Percentiles rank a stretch among this genome's conserved stretches.
phyloP scores from a whole-genome alignment of 2,113 vertebrate genomes.

The Peucedramus taeniatus region DNA sequence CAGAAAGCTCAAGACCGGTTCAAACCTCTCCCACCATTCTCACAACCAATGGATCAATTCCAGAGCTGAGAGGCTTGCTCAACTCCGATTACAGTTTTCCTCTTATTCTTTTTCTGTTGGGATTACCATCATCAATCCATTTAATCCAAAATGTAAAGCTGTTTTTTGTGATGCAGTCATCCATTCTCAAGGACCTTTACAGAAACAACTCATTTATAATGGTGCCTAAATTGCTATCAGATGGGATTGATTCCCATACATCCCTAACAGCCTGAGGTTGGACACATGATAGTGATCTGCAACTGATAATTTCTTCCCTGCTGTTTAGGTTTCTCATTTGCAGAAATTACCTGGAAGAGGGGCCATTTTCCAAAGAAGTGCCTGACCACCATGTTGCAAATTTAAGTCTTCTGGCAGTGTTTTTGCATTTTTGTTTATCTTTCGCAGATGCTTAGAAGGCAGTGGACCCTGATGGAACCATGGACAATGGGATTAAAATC shows the following conservation, averaged over 20 bases:
- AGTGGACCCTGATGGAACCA: background rate
- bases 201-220: slow-evolving; percentile 46
- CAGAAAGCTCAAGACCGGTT: background rate
- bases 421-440: background rate
- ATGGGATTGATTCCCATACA: slow-evolving; percentile 30
- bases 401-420: background rate
- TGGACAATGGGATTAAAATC: background rate
- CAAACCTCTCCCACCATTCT: background rate
- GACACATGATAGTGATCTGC: slow-evolving; percentile 3
- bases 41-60: background rate
- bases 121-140: slow-evolving; percentile 37
- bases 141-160: slow-evolving; percentile 56
- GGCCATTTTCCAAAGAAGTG: background rate
- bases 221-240: slow-evolving; percentile 49
- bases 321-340: background rate
- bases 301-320: slow-evolving; percentile 17
- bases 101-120: slow-evolving; percentile 26
- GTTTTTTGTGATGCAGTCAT: slow-evolving; percentile 42
- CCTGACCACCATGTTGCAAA: background rate
- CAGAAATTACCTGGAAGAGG: background rate
- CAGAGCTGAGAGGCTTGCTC: background rate
- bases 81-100: background rate
- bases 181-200: slow-evolving; percentile 42
- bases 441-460: background rate
- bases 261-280: slow-evolving; percentile 2